Percentiles rank a stretch among this genome's conserved stretches.
Evolutionary conservation across 2,113 vertebrate species (phyloP).

Genomic region (Geothlypis trichas): DNA sequence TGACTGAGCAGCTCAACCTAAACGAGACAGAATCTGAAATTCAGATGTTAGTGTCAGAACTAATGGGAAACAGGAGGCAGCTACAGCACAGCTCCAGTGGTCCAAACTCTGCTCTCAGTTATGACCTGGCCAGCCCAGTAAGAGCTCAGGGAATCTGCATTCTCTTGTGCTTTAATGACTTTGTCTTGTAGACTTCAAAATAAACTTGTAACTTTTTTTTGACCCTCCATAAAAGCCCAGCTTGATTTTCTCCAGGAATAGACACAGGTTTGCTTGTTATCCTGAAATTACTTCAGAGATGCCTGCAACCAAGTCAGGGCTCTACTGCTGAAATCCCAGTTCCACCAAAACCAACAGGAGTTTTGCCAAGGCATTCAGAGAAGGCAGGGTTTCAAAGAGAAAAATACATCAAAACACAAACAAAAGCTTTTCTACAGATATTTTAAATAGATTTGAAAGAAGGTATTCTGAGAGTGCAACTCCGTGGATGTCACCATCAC

Average conservation of each 20-base stretch:
- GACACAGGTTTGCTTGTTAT: background rate
- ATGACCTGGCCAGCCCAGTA: background rate
- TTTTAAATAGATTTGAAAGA: background rate
- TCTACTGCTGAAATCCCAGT: background rate
- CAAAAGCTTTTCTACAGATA: background rate
- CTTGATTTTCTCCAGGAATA: background rate
- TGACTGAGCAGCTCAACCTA: background rate
- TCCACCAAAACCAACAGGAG: background rate
- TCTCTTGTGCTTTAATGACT: background rate
- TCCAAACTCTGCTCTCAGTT: background rate
- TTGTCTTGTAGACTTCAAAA: conserved; percentile 10
- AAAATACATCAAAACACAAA: background rate
- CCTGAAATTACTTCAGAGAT: background rate
- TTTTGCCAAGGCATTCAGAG: background rate
- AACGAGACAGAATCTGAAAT: conserved; percentile 38
- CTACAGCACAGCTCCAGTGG: background rate
- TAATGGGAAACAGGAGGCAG: conserved; percentile 19
- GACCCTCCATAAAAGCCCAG: conserved; percentile 15
- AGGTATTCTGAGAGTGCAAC: background rate
- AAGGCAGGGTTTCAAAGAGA: background rate
- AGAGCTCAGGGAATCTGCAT: background rate
- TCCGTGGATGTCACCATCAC: background rate
- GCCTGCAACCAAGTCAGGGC: background rate
- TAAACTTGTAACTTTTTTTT: conserved; percentile 1
- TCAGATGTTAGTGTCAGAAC: conserved; percentile 48